Evolutionary conservation across 2,888 invertebrate genomes (phyloP).

Genomic region (Pasiphila rectangulata): DNA sequence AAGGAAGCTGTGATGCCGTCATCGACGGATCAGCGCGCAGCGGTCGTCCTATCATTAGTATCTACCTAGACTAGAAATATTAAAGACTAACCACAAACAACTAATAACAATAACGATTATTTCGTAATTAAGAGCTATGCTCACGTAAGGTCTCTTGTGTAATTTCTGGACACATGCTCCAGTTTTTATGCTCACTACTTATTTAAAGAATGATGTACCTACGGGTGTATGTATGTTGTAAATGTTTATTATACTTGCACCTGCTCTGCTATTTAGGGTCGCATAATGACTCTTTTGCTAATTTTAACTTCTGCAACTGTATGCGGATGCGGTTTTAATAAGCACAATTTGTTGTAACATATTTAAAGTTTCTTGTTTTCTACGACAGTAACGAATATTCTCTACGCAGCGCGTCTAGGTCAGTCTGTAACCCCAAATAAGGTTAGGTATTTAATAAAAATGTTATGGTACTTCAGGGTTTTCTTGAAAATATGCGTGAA

Average conservation of each 20-base stretch:
- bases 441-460: no score
- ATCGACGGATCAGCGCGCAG: slow-evolving; percentile 49
- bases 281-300: slow-evolving; percentile 6
- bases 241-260: slow-evolving; percentile 16
- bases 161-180: not conserved
- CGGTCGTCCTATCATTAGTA: slow-evolving; percentile 35
- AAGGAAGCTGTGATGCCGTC: slow-evolving; percentile 63
- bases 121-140: slow-evolving; percentile 8
- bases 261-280: slow-evolving; percentile 8
- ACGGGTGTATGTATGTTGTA: slow-evolving; percentile 6
- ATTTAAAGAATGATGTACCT: slow-evolving; percentile 6
- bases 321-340: slow-evolving; percentile 1
- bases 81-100: not conserved
- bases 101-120: no score
- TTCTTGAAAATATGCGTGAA: no score
- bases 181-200: slow-evolving; percentile 1
- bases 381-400: not conserved
- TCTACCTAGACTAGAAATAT: slow-evolving; percentile 35
- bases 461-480: no score
- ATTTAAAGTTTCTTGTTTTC: not conserved
- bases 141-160: slow-evolving; percentile 2
- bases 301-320: slow-evolving; percentile 8
- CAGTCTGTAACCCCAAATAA: no score
- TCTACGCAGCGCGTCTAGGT: no score
- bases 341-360: not conserved